Percentiles rank a stretch among this genome's conserved stretches.
These are phyloP conservation scores for Tetraneura akinire DNA, from an alignment of 1,140 invertebrate species.

Conservation along the genomic window DNA sequence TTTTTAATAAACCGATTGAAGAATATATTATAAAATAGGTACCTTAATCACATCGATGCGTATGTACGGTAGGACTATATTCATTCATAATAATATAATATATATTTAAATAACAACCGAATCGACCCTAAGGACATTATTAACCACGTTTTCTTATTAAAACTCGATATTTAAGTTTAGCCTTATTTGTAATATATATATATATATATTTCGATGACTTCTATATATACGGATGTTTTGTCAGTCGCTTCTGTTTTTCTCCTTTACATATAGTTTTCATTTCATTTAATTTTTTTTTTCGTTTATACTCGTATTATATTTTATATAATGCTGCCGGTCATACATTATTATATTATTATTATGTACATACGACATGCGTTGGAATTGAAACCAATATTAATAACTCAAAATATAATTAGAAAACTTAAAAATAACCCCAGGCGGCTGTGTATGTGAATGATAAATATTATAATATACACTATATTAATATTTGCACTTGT, in stretches of 20 bases:
- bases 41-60: slow-evolving; percentile 33
- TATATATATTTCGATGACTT: neutral
- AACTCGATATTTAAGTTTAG: slow-evolving; percentile 38
- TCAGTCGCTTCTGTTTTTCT: slow-evolving; percentile 49
- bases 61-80: slow-evolving; percentile 43
- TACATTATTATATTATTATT: neutral
- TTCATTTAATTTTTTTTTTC: neutral
- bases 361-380: neutral
- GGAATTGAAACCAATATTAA: slow-evolving; percentile 37
- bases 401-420: slow-evolving; percentile 48
- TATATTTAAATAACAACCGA: slow-evolving; percentile 42
- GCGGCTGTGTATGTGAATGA: slow-evolving; percentile 35
- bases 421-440: slow-evolving; percentile 15
- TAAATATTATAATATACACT: slow-evolving; percentile 36
- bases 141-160: slow-evolving; percentile 45
- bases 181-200: slow-evolving; percentile 8
- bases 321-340: slow-evolving; percentile 25
- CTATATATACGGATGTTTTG: slow-evolving; percentile 36
- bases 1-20: slow-evolving; percentile 43
- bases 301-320: too few relatives aligned
- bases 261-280: neutral
- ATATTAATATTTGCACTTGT: slow-evolving; percentile 51
- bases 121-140: slow-evolving; percentile 30
- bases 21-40: too few relatives aligned
- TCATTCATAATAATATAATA: slow-evolving; percentile 21